Evolutionary conservation across 2,113 vertebrate genomes (phyloP), one percentile per base, ranked within the genome.

Genomic region (Danionella cerebrum): DNA sequence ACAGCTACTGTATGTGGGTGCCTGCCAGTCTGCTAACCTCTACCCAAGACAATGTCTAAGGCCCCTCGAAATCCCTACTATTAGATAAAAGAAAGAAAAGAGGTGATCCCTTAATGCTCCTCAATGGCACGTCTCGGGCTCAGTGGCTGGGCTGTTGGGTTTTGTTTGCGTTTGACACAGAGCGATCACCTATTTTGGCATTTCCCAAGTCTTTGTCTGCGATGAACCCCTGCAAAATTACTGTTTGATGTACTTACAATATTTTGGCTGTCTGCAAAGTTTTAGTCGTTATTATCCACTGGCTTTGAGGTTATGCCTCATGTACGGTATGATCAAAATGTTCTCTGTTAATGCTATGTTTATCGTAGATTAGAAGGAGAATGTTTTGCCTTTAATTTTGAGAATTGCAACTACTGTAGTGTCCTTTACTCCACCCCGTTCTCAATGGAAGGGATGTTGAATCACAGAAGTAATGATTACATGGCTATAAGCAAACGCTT

Each of bases 231-330:
- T 51, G 18, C 65, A 16, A 77, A 77, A 77, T 77, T 77, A 77
- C 67, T 77, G 75, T 77, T 77, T 77, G 75, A 77, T 74, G 75
- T 70, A 39, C 75, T 70, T 77, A 73, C 51, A 71, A 53, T 73
- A 73, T 73, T 73, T 73, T 76, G 75, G 71, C 73, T 75, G 63
- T 71, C 54, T 66, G 50, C 64, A 1, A 59, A 45, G 54, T 58
- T 69, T 58, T 65, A 60, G 67, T 75, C 64, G 54, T 67, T 68
- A 67, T 75, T 64, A 57, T 65, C 69, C 58, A 41, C 18, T 57
- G 44, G 73, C 58, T 75, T 57, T 38, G 69, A 39, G 51, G 51
- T 50, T 31, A 53, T 52, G 33, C 69, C 50, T 58, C 64, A 75
- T 29, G 33, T 2, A 64, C 57, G 19, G 66, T 53, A 31, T 71